Evolutionary conservation across 2,888 invertebrate genomes (phyloP).

Genomic region (Andrena dorsata): DNA sequence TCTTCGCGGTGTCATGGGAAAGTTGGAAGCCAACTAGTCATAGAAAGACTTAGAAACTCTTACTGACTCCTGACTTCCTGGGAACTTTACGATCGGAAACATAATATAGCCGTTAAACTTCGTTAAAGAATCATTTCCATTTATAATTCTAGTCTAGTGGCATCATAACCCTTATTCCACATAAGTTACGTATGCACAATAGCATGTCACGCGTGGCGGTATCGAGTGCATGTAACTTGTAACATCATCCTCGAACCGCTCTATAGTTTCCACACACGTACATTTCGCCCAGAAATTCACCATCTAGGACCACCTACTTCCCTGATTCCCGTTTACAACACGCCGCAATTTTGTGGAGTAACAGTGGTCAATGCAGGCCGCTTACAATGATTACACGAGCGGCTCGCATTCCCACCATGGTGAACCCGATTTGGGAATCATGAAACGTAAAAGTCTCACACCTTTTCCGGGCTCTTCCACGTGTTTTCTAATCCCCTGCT

Average conservation of each 20-base stretch:
- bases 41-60: constrained; percentile 50
- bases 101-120: constrained; percentile 34
- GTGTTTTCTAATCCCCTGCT: constrained; percentile 68
- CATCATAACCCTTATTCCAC: too few species aligned
- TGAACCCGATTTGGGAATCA: neutral
- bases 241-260: neutral
- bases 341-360: constrained; percentile 25
- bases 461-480: constrained; percentile 60
- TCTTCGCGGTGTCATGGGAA: neutral
- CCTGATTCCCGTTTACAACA: constrained; percentile 71
- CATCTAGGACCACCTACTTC: constrained; percentile 54
- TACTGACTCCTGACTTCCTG: constrained; percentile 44
- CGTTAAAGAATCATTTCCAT: constrained; percentile 14
- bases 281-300: constrained; percentile 42
- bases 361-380: neutral
- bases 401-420: neutral
- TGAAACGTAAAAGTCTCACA: neutral
- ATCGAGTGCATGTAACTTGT: neutral
- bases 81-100: constrained; percentile 46
- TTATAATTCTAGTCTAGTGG: neutral
- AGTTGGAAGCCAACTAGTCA: neutral
- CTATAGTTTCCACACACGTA: neutral
- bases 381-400: constrained; percentile 40
- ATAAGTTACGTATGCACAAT: too few species aligned
- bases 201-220: neutral